A percentile compares a stretch with the other conserved stretches of the same genome.
Evolutionary conservation across 2,888 invertebrate genomes (phyloP).

Genomic region (Laothoe populi): DNA sequence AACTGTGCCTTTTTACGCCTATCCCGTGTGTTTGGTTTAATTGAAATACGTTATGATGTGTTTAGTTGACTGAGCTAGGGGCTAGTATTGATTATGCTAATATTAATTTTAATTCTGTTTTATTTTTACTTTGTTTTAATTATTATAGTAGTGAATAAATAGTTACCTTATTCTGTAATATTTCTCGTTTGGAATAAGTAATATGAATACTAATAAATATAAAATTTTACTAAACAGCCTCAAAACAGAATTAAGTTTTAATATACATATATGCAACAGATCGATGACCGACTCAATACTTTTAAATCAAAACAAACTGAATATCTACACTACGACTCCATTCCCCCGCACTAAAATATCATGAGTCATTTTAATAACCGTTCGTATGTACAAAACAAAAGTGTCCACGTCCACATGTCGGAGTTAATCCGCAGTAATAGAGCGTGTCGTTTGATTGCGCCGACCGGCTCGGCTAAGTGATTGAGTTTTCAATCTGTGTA

Average conservation of each 20-base stretch:
- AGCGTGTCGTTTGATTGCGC: constrained; percentile 71
- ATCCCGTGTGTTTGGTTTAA: constrained; percentile 66
- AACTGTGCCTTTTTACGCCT: constrained; percentile 68
- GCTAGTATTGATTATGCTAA: constrained; percentile 24
- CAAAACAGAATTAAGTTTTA: too few relatives aligned
- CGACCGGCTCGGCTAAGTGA: constrained; percentile 71
- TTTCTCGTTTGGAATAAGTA: too few relatives aligned
- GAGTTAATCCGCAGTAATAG: constrained; percentile 63
- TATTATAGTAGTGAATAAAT: background rate
- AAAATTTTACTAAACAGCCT: too few relatives aligned
- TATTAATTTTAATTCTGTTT: background rate
- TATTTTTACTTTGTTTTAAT: background rate
- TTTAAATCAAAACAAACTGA: constrained; percentile 4
- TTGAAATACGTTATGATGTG: constrained; percentile 57
- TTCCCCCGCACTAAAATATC: constrained; percentile 16
- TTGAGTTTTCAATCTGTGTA: constrained; percentile 83
- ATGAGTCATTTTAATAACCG: constrained; percentile 19
- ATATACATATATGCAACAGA: background rate
- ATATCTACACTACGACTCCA: background rate
- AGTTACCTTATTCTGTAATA: background rate
- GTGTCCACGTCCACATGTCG: constrained; percentile 59
- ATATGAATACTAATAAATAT: too few relatives aligned
- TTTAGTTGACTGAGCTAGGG: constrained; percentile 49
- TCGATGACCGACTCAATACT: background rate
- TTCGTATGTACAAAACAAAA: constrained; percentile 40